phyloP scores from a whole-genome alignment of 2,113 vertebrate species.

The Fregetta grallaria region DNA sequence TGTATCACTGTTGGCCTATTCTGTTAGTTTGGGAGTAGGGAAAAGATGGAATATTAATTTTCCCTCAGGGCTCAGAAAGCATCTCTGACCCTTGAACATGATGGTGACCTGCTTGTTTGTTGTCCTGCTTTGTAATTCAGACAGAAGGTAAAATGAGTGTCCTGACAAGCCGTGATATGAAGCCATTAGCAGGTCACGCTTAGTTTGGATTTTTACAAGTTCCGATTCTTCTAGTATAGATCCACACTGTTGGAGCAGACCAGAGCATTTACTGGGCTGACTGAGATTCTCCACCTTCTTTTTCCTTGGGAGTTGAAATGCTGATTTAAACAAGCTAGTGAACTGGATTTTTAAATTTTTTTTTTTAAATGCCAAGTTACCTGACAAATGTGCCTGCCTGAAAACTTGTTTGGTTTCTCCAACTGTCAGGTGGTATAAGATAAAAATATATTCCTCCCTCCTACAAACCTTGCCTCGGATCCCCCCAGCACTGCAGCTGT shows the following conservation, averaged over 20 bases:
- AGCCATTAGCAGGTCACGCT: neutral
- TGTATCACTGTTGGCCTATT: neutral
- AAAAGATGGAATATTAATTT: neutral
- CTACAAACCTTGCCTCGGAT: neutral
- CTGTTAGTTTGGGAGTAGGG: neutral
- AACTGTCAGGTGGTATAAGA: neutral
- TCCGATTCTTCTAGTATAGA: neutral
- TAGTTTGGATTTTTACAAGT: neutral
- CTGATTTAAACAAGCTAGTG: neutral
- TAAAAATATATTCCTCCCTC: neutral
- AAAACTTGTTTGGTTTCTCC: neutral
- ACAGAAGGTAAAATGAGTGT: neutral
- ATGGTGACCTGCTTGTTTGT: neutral
- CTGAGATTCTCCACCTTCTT: neutral
- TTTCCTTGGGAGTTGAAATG: neutral
- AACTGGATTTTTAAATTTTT: neutral
- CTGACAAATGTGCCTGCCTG: neutral
- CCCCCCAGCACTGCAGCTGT: neutral
- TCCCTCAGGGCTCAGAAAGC: neutral
- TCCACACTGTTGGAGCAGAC: neutral
- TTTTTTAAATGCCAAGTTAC: neutral
- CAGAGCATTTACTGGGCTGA: neutral
- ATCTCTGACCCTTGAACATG: neutral
- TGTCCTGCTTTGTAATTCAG: neutral
- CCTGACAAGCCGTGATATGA: rapidly evolving